Percentiles rank a stretch among this genome's conserved stretches.
Evolutionary conservation across 2,797 vertebrate species (phyloP).

Genomic region (Pangasius larnaudii): DNA sequence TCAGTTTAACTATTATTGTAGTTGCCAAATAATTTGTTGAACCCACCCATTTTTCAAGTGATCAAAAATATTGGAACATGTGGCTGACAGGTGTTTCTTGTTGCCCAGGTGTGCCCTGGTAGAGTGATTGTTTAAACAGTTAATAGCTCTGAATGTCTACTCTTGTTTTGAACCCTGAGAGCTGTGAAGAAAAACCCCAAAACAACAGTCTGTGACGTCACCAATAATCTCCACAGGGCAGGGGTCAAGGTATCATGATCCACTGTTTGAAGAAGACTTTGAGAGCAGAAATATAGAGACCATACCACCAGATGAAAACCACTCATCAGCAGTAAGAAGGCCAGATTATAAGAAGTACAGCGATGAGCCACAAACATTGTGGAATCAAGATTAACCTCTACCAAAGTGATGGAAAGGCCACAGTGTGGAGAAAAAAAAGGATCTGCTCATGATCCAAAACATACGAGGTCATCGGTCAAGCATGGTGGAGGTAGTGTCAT

Average conservation of each 20-base stretch:
- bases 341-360: neutral
- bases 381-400: neutral
- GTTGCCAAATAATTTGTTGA: neutral
- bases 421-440: neutral
- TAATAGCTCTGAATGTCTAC: neutral
- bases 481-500: neutral
- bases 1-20: constrained; percentile 42
- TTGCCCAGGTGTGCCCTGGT: neutral
- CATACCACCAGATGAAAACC: neutral
- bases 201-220: neutral
- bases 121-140: neutral
- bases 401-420: neutral
- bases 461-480: neutral
- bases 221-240: neutral
- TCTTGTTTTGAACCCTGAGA: neutral
- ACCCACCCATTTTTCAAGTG: neutral
- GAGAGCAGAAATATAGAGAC: too few species aligned
- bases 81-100: too few species aligned
- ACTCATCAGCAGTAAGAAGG: neutral
- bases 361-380: neutral
- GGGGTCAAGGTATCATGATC: neutral
- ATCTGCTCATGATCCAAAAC: neutral
- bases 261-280: neutral
- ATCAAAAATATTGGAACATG: neutral
- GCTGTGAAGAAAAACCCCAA: neutral